Evolutionary conservation across 2,113 vertebrate genomes (phyloP).

Genomic region (Tychaedon coryphoeus): DNA sequence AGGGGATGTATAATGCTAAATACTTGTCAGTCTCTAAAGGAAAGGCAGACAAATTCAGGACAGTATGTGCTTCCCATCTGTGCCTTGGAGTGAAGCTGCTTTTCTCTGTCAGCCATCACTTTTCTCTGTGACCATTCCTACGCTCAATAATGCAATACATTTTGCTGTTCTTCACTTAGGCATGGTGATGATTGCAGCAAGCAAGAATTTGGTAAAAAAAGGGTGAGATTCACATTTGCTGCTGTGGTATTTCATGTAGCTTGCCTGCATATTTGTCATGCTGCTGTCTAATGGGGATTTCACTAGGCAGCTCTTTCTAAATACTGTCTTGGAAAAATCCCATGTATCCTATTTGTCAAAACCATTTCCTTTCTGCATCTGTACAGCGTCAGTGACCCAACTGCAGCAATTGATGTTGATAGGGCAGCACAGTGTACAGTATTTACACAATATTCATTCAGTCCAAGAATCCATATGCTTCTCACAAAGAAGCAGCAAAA

Average conservation of each 20-base stretch:
- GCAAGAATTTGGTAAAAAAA: background rate
- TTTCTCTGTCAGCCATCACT: slow-evolving; percentile 2
- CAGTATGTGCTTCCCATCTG: slow-evolving; percentile 32
- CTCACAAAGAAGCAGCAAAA: background rate
- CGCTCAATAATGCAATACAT: background rate
- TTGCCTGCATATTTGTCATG: background rate
- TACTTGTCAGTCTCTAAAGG: background rate
- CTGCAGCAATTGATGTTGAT: background rate
- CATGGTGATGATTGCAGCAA: background rate
- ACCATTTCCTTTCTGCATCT: slow-evolving; percentile 4
- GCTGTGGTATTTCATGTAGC: background rate
- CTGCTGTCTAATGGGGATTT: background rate
- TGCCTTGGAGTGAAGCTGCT: background rate
- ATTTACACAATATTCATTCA: background rate
- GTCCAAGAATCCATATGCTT: background rate
- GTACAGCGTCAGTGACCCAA: background rate
- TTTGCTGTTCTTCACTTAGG: background rate
- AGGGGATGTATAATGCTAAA: background rate
- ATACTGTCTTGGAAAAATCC: slow-evolving; percentile 3
- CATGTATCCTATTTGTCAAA: background rate
- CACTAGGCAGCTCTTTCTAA: background rate
- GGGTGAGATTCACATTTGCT: background rate
- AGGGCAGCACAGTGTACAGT: background rate
- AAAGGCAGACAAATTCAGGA: slow-evolving; percentile 13
- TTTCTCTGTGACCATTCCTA: background rate